Conservation (phyloP, 1,140 invertebrate genomes). For the Calephelis nemesis region DNA sequence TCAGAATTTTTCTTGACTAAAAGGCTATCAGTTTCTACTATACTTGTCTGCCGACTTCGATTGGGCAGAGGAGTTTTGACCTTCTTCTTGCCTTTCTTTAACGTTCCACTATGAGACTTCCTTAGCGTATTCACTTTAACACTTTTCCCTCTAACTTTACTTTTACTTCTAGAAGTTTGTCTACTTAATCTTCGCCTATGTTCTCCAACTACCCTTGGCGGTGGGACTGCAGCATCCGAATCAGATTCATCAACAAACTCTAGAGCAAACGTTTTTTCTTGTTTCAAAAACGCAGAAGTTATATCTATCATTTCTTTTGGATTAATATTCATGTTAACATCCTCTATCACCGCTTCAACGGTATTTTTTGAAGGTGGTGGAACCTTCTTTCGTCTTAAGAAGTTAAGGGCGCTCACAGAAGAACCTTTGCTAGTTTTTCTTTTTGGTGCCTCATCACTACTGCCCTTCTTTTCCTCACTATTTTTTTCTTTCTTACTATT, state of each 20-base stretch:
- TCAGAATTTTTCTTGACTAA: conserved; percentile 61
- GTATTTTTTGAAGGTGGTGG: conserved; percentile 61
- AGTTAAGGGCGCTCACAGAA: conserved; percentile 68
- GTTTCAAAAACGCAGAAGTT: conserved; percentile 67
- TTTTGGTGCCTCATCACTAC: conserved; percentile 59
- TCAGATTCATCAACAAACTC: conserved; percentile 56
- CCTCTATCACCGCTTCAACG: conserved; percentile 63
- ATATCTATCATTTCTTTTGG: conserved; percentile 60
- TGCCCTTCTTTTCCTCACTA: conserved; percentile 49
- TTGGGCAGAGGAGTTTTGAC: conserved; percentile 46
- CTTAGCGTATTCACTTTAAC: conserved; percentile 67
- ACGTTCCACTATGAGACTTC: conserved; percentile 67
- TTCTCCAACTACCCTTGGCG: conserved; percentile 56
- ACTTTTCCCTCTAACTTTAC: conserved; percentile 65
- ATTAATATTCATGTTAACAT: conserved; percentile 47
- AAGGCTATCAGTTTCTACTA: conserved; percentile 55
- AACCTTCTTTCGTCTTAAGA: conserved; percentile 69
- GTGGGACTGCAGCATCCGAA: conserved; percentile 65
- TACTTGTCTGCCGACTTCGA: conserved; percentile 63
- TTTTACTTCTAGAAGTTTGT: conserved; percentile 71
- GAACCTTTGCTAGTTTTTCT: conserved; percentile 69
- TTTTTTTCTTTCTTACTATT: conserved; percentile 70
- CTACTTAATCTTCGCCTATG: conserved; percentile 66
- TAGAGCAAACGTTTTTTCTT: conserved; percentile 58
- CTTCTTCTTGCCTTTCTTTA: conserved; percentile 71